Evolutionary conservation across 64 coral and sea anemone genomes (phyloP), one percentile per base, ranked within the genome.

Genomic region (Dendrophyllia cribrosa): DNA sequence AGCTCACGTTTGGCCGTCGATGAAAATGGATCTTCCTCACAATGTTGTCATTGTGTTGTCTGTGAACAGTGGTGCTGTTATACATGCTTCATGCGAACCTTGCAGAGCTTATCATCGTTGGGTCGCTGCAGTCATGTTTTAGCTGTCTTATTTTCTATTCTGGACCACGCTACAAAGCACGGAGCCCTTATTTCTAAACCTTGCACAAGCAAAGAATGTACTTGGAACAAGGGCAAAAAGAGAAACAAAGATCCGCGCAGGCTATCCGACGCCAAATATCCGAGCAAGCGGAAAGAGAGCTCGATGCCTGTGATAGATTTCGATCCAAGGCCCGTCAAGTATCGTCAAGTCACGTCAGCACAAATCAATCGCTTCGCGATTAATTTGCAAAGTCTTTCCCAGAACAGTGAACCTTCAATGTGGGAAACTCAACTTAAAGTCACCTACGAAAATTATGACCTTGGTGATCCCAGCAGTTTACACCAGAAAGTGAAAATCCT

Each of bases 121-220:
- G 66, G 66, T 62, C 56, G 51, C 58, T 65, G 73, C 74, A 88
- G 71, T 62, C 86, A 85, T 85, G 46, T 85, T 66, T 60, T 85
- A 48, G 82, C 82, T 34, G 17, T 85, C 34, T 67, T 85, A 46
- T 44, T 70, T 46, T 86, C 51, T 51, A n/a, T 86, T 70, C 44
- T 70, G 66, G 83, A 86, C 44, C 83, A 86, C 51, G 66, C 70
- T 46, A 86, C 17, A 51, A 66, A 66, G 65, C 58, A 87, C 51
- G 66, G 84, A n/a, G n/a, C 60, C n/a, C 51, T 26, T 11, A 25
- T 67, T 23, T 47, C 75, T 17, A 43, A 43, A 51, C 75, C 76
- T 16, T 90, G 88, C 74, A 90, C 75, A 90, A 90, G 88, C 76
- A 55, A 90, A 58, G 59, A 66, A 60, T 89, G 87, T 53, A 58